phyloP scores from a whole-genome alignment of 2,888 invertebrate genomes.

The Octodonta nipae region DNA sequence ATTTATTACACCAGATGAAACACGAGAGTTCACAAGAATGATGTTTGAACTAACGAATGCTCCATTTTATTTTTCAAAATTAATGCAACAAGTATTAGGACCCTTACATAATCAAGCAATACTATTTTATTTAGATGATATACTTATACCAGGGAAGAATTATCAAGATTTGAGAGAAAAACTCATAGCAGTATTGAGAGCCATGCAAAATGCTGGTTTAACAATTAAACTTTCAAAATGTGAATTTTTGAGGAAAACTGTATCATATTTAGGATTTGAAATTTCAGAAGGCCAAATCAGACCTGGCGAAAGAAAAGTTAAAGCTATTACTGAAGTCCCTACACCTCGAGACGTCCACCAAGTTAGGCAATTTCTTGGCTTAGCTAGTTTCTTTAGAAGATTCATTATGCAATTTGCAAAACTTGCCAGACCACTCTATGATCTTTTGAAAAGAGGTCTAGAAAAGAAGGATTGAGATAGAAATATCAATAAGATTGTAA shows the following conservation, averaged over 20 bases:
- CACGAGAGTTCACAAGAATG: slow-evolving; percentile 19
- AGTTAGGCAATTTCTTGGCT: slow-evolving; percentile 14
- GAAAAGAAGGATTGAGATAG: no score
- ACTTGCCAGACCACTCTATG: no score
- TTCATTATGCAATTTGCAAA: no score
- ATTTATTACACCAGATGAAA: slow-evolving; percentile 22
- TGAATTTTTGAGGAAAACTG: slow-evolving; percentile 15
- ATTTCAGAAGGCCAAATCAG: slow-evolving; percentile 6
- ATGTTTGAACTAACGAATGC: slow-evolving; percentile 22
- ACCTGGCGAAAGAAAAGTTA: slow-evolving; percentile 8
- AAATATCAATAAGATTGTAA: no score
- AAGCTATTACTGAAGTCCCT: slow-evolving; percentile 10
- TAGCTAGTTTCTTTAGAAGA: slow-evolving; percentile 14
- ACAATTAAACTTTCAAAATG: slow-evolving; percentile 25
- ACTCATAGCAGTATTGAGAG: slow-evolving; percentile 13
- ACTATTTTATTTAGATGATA: slow-evolving; percentile 7
- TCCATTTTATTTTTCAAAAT: slow-evolving; percentile 17
- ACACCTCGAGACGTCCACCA: slow-evolving; percentile 8
- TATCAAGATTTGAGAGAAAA: slow-evolving; percentile 6
- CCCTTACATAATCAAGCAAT: slow-evolving; percentile 6
- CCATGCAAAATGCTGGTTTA: slow-evolving; percentile 16
- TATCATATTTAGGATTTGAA: slow-evolving; percentile 10
- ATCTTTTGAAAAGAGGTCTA: no score
- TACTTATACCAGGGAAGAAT: slow-evolving; percentile 6
- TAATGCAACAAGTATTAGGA: slow-evolving; percentile 10